Conservation (phyloP, 2,113 vertebrate species). For the Tragelaphus imberbis region DNA sequence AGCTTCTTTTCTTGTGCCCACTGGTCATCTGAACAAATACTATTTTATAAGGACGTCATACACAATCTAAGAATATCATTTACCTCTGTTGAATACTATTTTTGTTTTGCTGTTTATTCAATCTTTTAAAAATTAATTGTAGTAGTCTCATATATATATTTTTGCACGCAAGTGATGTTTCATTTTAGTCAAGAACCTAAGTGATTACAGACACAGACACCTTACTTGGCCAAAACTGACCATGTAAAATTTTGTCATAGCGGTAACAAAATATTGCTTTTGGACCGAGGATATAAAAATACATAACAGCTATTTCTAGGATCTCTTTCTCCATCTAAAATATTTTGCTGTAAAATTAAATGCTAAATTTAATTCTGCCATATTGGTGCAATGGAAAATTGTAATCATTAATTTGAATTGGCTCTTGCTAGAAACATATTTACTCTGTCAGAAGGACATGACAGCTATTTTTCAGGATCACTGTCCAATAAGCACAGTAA, state of each 20-base stretch:
- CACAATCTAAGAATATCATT: neutral
- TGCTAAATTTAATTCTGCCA: neutral
- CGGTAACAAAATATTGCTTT: neutral
- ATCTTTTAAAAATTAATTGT: neutral
- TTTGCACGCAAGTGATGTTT: neutral
- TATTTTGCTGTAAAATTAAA: conserved; percentile 42
- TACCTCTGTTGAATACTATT: neutral
- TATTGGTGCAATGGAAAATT: neutral
- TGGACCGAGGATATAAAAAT: neutral
- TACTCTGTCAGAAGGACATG: neutral
- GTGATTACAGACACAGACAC: neutral
- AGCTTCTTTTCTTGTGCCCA: neutral
- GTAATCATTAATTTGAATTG: neutral
- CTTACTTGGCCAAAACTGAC: neutral
- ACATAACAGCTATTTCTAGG: neutral
- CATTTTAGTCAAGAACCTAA: neutral
- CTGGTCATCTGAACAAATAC: neutral
- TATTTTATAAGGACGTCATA: neutral
- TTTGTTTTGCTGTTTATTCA: neutral
- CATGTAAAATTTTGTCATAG: neutral
- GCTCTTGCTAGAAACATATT: neutral
- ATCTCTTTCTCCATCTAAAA: conserved; percentile 30
- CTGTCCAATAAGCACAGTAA: neutral
- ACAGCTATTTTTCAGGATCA: conserved; percentile 17
- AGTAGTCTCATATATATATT: neutral